phyloP scores from a whole-genome alignment of 2,113 vertebrate genomes.

The Motacilla alba region DNA sequence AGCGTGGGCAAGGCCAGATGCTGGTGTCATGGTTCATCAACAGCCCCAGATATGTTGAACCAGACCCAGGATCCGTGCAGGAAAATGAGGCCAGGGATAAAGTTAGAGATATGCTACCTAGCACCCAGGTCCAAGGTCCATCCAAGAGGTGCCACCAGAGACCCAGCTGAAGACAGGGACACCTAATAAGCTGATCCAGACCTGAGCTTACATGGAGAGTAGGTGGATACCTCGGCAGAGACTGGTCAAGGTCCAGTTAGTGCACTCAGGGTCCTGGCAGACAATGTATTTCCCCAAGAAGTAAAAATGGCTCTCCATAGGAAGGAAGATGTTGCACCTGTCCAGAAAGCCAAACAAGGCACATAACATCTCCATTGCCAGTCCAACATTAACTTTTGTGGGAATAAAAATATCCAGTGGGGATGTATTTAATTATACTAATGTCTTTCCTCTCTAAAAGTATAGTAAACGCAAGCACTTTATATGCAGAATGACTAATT shows the following conservation, averaged over 20 bases:
- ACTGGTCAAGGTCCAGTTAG: neutral
- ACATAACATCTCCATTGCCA: neutral
- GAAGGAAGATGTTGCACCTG: neutral
- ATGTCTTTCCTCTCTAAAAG: neutral
- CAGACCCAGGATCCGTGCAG: neutral
- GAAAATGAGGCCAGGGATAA: neutral
- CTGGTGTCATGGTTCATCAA: neutral
- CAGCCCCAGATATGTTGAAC: neutral
- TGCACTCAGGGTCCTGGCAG: neutral
- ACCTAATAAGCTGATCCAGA: neutral
- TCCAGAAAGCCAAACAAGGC: neutral
- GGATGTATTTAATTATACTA: neutral
- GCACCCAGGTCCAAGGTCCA: neutral
- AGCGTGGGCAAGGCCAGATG: neutral
- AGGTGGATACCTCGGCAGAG: neutral
- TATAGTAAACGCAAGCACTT: neutral
- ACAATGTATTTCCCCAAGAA: neutral
- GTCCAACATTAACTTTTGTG: neutral
- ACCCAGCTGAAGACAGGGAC: neutral
- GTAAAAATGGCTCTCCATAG: neutral
- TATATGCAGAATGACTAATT: slow-evolving; percentile 22
- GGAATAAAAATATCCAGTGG: neutral
- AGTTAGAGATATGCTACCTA: neutral
- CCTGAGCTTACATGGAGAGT: neutral
- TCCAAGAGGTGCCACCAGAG: neutral